These are phyloP conservation scores for Oryzias celebensis DNA, from an alignment of 2,113 vertebrate species.

Conservation along the genomic window DNA sequence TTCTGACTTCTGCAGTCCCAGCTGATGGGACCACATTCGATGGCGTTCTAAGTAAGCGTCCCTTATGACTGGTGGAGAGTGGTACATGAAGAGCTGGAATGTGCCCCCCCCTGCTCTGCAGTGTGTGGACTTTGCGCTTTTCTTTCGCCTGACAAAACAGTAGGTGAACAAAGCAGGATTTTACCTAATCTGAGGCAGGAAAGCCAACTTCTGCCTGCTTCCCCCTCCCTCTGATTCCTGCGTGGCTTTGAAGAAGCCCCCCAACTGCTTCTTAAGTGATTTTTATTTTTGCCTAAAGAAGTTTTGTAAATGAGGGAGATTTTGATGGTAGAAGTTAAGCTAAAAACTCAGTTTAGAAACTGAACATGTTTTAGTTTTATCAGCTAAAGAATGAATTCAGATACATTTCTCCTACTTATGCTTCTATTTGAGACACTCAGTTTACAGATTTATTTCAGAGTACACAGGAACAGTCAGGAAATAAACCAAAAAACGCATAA, in stretches of 20 bases:
- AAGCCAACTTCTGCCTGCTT: constrained; percentile 17
- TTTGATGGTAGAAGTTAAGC: background rate
- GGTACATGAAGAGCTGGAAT: constrained; percentile 63
- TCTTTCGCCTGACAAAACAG: constrained; percentile 34
- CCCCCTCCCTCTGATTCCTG: constrained; percentile 40
- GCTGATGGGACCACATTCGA: constrained; percentile 14
- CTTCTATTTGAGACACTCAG: no score
- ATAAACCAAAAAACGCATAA: constrained; percentile 1
- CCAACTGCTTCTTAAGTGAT: constrained; percentile 46
- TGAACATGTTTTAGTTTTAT: no score
- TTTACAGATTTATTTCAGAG: no score
- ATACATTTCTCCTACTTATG: no score
- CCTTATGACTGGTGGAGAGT: constrained; percentile 62
- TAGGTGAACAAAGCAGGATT: constrained; percentile 49
- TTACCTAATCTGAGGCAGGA: constrained; percentile 33
- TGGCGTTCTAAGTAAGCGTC: constrained; percentile 22
- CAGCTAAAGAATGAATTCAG: no score
- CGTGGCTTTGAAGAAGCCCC: constrained; percentile 51
- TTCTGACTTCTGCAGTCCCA: constrained; percentile 15
- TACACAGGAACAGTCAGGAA: no score
- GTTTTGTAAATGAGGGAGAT: constrained; percentile 12
- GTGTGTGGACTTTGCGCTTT: constrained; percentile 52
- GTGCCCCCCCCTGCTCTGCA: constrained; percentile 29
- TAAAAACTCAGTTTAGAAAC: constrained; percentile 22
- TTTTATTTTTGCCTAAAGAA: constrained; percentile 42